These are phyloP conservation scores for Meriones unguiculatus DNA, from an alignment of 2,113 vertebrate genomes.

Conservation along the genomic window DNA sequence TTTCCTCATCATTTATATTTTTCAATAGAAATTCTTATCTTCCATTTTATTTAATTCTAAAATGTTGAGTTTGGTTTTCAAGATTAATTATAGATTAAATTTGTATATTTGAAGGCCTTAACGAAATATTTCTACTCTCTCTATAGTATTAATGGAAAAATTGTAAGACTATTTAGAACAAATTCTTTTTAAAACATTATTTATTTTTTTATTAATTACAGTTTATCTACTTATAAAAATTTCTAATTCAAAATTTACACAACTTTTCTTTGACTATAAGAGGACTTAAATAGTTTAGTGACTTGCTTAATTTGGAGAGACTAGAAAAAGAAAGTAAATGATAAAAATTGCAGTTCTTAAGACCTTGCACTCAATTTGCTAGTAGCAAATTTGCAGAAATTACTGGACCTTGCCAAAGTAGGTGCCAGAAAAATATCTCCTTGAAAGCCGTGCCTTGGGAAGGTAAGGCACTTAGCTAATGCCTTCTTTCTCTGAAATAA, in stretches of 20 bases:
- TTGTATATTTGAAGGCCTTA: too few species aligned
- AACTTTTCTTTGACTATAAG: background rate
- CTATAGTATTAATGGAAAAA: too few species aligned
- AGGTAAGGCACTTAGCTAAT: conserved; percentile 6
- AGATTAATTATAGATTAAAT: too few species aligned
- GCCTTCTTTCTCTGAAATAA: background rate
- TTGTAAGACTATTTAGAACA: too few species aligned
- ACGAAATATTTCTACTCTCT: too few species aligned
- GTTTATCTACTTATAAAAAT: background rate
- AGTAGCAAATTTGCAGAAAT: conserved; percentile 40
- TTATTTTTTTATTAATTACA: too few species aligned
- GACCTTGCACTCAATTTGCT: background rate
- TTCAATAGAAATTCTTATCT: too few species aligned
- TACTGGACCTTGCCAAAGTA: conserved; percentile 44
- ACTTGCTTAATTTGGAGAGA: background rate
- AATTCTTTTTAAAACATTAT: too few species aligned
- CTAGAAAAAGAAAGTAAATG: background rate
- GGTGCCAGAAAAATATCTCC: background rate
- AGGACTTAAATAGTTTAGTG: background rate
- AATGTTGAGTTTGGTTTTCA: too few species aligned
- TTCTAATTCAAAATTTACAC: background rate
- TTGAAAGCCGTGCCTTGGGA: background rate
- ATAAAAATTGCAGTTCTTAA: background rate
- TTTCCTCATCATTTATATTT: too few species aligned
- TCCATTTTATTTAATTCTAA: too few species aligned